phyloP scores from a whole-genome alignment of 1,140 invertebrate genomes.

The Euura lappo region DNA sequence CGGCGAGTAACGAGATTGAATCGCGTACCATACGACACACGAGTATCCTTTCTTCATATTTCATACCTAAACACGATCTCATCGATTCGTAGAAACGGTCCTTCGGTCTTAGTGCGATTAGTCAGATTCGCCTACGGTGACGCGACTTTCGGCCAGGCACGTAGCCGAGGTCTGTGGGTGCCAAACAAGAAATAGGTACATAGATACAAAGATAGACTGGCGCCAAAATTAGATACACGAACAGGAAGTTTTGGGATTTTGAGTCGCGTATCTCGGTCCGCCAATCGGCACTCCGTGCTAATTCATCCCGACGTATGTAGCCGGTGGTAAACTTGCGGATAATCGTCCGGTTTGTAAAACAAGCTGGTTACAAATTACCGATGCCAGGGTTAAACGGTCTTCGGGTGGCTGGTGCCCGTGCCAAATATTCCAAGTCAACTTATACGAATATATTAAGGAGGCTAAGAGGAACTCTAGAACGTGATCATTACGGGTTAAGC shows the following conservation, averaged over 20 bases:
- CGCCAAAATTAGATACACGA: neutral
- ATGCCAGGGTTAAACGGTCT: neutral
- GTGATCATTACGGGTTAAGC: too few species aligned
- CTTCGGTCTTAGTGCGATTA: neutral
- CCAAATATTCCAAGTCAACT: too few species aligned
- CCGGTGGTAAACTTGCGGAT: neutral
- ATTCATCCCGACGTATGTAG: neutral
- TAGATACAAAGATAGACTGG: neutral
- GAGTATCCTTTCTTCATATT: too few species aligned
- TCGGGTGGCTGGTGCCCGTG: neutral
- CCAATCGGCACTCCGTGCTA: neutral
- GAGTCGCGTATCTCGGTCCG: neutral
- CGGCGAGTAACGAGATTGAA: too few species aligned
- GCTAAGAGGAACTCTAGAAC: too few species aligned
- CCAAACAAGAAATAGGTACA: conserved; percentile 3
- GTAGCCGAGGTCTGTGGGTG: neutral
- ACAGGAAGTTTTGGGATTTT: neutral
- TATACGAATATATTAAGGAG: too few species aligned
- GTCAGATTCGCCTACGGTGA: neutral
- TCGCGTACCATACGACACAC: too few species aligned
- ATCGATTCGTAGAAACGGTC: neutral
- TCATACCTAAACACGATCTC: too few species aligned
- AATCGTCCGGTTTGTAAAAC: neutral
- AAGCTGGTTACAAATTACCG: neutral
- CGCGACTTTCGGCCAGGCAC: neutral